Conservation (phyloP, 2,797 vertebrate species). For the Setipinna tenuifilis region DNA sequence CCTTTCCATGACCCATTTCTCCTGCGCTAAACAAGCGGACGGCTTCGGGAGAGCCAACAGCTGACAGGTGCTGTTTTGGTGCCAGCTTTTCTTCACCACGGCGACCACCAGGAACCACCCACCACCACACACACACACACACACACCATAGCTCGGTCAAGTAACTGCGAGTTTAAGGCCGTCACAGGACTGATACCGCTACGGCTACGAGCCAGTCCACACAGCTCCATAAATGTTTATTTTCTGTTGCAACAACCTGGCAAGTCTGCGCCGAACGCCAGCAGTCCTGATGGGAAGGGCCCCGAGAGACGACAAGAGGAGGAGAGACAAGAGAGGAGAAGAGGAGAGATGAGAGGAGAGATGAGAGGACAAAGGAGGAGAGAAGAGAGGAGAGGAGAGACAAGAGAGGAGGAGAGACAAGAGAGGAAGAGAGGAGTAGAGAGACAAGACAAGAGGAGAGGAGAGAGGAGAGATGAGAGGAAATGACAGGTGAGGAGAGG, state of each 20-base stretch:
- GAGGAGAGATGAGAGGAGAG: background rate
- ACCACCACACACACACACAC: too few relatives aligned
- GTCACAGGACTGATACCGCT: background rate
- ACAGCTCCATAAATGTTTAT: background rate
- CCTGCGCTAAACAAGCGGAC: too few relatives aligned
- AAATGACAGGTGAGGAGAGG: background rate
- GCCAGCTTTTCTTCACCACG: background rate
- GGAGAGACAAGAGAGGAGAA: background rate
- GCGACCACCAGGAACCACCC: background rate
- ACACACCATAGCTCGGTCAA: too few relatives aligned
- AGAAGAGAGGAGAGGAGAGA: background rate
- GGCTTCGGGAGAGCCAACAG: background rate
- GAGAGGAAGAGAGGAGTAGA: background rate
- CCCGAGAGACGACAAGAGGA: background rate
- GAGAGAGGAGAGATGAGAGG: background rate
- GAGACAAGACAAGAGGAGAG: background rate
- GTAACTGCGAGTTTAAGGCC: background rate
- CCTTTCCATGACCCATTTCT: too few relatives aligned
- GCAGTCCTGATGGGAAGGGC: background rate
- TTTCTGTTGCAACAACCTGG: background rate
- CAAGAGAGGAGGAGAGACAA: constrained; percentile 26
- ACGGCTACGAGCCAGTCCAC: background rate
- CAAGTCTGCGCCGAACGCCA: background rate
- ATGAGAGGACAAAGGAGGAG: background rate
- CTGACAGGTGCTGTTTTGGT: background rate